Evolutionary conservation across 1,140 invertebrate species (phyloP), one percentile per base, ranked within the genome.

Genomic region (Drosophila ambigua): DNA sequence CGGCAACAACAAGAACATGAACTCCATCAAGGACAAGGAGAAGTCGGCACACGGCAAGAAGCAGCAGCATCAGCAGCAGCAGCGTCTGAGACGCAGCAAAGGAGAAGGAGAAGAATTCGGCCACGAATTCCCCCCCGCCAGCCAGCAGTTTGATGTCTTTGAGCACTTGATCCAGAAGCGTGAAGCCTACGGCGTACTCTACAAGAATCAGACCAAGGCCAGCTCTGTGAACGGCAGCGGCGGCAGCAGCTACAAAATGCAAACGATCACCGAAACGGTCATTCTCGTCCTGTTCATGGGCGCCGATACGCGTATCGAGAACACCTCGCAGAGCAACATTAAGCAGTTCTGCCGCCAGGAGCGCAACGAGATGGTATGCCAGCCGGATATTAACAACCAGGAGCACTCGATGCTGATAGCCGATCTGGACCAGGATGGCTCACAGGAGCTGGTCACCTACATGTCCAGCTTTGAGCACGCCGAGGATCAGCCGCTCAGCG

Each of bases 271-370:
- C 0, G 96, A 96, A 88, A 93, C 94, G 41, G 94, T 96, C n/a
- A 93, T 96, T 2, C 92, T 97, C n/a, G 94, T 96, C 16, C 94
- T 95, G 8, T 95, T 96, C 83, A 95, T 96, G 90, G 94, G 94
- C 52, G 94, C 95, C 13, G 94, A 96, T 72, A 94, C 94, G 4
- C 94, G 95, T 72, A 94, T 94, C 72, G 95, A 96, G 46, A 96
- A 97, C 88, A 94, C 95, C 2, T 96, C 95, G 88, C 94, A 95
- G 81, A 95, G 93, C 43, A 94, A 96, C 72, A 94, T 97, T 23
- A 92, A 94, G 3, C 95, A 96, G 77, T 93, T 96, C 48, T 97
- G 96, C 92, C 92, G 92, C 0, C 89, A 91, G 16, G 93, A 93
- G 24, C 85, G 92, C 51, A 91, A 92, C n/a, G 91, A 94, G 54